These are phyloP conservation scores for Drosophila tristis DNA, from an alignment of 1,140 invertebrate genomes.

Conservation along the genomic window DNA sequence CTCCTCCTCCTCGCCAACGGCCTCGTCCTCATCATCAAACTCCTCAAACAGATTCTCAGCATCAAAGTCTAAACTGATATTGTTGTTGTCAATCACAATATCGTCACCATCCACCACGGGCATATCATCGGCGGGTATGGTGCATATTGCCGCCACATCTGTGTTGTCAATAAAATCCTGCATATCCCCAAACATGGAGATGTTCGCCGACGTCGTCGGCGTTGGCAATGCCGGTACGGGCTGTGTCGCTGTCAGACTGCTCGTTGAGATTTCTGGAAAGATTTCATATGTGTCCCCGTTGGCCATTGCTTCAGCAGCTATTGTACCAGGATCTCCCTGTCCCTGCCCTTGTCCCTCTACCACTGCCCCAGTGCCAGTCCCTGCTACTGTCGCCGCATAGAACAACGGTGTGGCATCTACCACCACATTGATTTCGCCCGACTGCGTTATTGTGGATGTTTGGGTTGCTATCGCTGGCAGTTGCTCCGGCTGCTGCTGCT, in stretches of 20 bases:
- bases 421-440: slow-evolving; percentile 54
- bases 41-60: slow-evolving; percentile 76
- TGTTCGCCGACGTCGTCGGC: slow-evolving; percentile 17
- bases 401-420: slow-evolving; percentile 65
- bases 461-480: slow-evolving; percentile 16
- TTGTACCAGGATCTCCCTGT: slow-evolving; percentile 1
- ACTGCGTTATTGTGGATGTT: slow-evolving; percentile 35
- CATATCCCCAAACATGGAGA: slow-evolving; percentile 66
- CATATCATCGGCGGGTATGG: slow-evolving; percentile 72
- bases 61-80: slow-evolving; percentile 76
- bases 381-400: slow-evolving; percentile 26
- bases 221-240: slow-evolving; percentile 2
- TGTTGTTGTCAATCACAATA: slow-evolving; percentile 75
- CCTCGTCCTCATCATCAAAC: slow-evolving; percentile 72
- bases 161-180: slow-evolving; percentile 73
- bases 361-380: not conserved
- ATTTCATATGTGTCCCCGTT: slow-evolving; percentile 31
- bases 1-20: slow-evolving; percentile 44
- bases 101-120: slow-evolving; percentile 71
- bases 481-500: slow-evolving; percentile 21
- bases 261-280: slow-evolving; percentile 42
- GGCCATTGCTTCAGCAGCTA: not conserved
- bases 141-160: slow-evolving; percentile 71
- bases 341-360: too few species aligned
- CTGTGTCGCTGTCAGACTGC: slow-evolving; percentile 12